Evolutionary conservation across 2,113 vertebrate genomes (phyloP), one percentile per base, ranked within the genome.

Genomic region (Castor canadensis): DNA sequence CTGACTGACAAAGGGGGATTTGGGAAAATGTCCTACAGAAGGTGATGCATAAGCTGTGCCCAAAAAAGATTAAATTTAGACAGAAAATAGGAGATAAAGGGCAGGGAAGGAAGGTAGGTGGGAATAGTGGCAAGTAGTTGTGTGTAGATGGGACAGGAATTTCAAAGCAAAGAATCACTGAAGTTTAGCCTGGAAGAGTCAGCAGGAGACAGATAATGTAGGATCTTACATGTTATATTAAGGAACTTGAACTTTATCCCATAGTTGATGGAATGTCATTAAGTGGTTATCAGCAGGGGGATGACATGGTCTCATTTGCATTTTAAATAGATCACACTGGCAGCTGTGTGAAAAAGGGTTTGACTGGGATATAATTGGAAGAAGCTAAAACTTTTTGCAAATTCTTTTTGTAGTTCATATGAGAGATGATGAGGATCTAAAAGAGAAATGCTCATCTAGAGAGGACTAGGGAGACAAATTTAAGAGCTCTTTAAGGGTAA

Each of bases 161-260:
- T 91, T 95, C 28, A 79, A 93, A 86, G 73, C n/a, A 89, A 28
- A 94, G 47, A 87, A 40, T 80, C 66, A n/a, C 45, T 40, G n/a
- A 58, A 79, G 38, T 56, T 93, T 67, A 96, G 62, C 73, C 83
- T 89, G 43, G 30, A 86, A 24, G 35, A 75, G 30, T 91, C 8
- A 9, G 58, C 38, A 86, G 87, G 87, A 93, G 84, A 83, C 67
- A 82, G 87, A 69, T 87, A 82, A 83, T 62, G 64, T 73, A 58
- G 58, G 45, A 62, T 82, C 49, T 76, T 81, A 40, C 47, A 40
- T 11, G 54, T 81, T 91, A 85, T 93, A 88, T 97, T 95, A 96
- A 94, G 62, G 28, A 95, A 69, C 73, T 94, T 93, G 92, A 96
- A 96, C 80, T 95, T 94, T 91, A 93, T 93, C 40, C 60, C 58